phyloP scores from a whole-genome alignment of 2,113 vertebrate genomes.

The Halcyon senegalensis region DNA sequence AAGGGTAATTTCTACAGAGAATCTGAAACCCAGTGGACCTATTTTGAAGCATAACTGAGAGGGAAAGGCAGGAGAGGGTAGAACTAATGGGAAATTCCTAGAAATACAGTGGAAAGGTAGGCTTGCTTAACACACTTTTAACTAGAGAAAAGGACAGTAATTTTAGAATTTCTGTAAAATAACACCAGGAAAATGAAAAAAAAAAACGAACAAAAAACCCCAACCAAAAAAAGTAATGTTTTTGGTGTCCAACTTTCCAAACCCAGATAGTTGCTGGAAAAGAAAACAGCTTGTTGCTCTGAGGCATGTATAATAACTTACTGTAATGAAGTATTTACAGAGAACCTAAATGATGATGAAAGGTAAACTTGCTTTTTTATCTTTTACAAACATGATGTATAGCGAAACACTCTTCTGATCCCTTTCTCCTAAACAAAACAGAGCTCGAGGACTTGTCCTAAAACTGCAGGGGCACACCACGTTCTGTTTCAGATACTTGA shows the following conservation, averaged over 20 bases:
- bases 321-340: background rate
- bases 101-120: background rate
- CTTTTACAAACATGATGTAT: background rate
- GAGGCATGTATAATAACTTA: background rate
- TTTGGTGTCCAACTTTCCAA: background rate
- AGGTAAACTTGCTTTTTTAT: background rate
- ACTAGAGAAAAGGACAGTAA: background rate
- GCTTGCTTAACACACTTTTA: background rate
- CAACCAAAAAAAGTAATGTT: too few species aligned
- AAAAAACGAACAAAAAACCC: background rate
- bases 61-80: background rate
- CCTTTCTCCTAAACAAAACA: background rate
- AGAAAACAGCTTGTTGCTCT: background rate
- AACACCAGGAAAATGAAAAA: background rate
- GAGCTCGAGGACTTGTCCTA: background rate
- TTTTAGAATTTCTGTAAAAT: background rate
- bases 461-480: background rate
- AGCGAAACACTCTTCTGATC: background rate
- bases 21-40: background rate
- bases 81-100: background rate
- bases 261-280: background rate
- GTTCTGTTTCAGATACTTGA: background rate
- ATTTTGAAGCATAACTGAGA: background rate
- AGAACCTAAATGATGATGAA: background rate
- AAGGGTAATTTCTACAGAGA: background rate